phyloP scores from a whole-genome alignment of 64 coral and sea anemone species.

The Montipora cactus region DNA sequence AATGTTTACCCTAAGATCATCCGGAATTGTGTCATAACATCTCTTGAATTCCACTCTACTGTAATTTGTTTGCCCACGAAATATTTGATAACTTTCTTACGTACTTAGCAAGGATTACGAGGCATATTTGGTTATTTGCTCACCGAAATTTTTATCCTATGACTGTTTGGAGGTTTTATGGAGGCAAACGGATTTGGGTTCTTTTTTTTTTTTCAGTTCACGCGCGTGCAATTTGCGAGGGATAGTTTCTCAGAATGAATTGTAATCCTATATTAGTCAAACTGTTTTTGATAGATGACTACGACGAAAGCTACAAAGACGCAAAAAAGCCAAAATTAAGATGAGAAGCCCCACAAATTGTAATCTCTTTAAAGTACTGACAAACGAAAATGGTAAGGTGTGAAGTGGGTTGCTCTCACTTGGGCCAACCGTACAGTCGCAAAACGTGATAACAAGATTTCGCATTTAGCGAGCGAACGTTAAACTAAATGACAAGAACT shows the following conservation, averaged over 20 bases:
- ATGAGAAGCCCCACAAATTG: neutral
- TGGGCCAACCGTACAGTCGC: conserved; percentile 6
- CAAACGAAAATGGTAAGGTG: conserved; percentile 32
- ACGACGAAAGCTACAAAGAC: conserved; percentile 46
- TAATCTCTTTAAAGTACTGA: conserved; percentile 30
- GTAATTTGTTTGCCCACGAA: conserved; percentile 54
- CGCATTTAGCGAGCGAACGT: conserved; percentile 47
- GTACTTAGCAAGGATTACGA: conserved; percentile 80
- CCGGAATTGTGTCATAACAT: conserved; percentile 40
- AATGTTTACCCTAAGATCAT: conserved; percentile 37
- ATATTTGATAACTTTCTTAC: conserved; percentile 72
- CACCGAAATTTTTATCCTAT: conserved; percentile 72
- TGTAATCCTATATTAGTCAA: conserved; percentile 43
- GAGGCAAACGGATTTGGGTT: neutral
- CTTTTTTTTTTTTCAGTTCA: conserved; percentile 18
- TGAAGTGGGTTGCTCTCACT: conserved; percentile 43
- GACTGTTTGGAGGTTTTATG: conserved; percentile 57
- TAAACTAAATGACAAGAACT: conserved; percentile 54
- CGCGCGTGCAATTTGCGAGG: neutral
- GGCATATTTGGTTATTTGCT: conserved; percentile 81
- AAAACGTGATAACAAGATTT: conserved; percentile 53
- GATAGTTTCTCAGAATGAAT: conserved; percentile 30
- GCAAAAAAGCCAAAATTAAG: neutral
- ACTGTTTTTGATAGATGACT: conserved; percentile 32
- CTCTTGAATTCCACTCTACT: conserved; percentile 66